Conservation (phyloP, 2,113 vertebrate species). For the Oophaga pumilio region DNA sequence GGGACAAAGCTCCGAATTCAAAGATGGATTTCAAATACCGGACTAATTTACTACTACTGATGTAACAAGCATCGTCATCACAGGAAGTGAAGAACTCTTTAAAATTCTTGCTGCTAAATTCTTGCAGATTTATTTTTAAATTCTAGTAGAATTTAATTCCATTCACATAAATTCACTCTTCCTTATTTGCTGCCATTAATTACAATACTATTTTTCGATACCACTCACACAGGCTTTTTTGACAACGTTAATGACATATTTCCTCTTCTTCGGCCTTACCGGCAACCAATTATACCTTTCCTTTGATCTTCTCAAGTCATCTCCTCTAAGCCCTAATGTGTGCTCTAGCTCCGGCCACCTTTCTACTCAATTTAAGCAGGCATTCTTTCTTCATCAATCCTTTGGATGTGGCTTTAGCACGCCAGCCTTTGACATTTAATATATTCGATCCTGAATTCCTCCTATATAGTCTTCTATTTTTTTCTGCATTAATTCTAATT, state of each 20-base stretch:
- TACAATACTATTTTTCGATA: neutral
- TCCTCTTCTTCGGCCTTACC: neutral
- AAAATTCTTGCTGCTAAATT: neutral
- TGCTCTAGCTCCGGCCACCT: neutral
- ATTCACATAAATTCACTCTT: no score
- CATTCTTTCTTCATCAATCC: neutral
- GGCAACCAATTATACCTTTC: neutral
- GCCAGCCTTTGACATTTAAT: neutral
- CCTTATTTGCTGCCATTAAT: neutral
- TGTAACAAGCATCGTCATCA: no score
- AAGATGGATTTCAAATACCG: neutral
- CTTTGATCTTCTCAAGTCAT: neutral
- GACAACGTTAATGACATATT: neutral
- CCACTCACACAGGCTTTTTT: neutral
- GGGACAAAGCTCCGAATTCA: neutral
- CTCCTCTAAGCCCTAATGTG: neutral
- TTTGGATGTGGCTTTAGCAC: neutral
- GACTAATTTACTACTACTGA: no score
- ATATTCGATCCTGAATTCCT: neutral
- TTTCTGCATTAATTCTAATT: neutral
- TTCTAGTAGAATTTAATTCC: no score
- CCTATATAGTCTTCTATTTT: neutral
- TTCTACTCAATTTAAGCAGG: neutral
- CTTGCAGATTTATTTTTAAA: no score
- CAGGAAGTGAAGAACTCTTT: no score